These are phyloP conservation scores for Listrodromus nycthemerus DNA, from an alignment of 2,888 invertebrate species.

Conservation along the genomic window DNA sequence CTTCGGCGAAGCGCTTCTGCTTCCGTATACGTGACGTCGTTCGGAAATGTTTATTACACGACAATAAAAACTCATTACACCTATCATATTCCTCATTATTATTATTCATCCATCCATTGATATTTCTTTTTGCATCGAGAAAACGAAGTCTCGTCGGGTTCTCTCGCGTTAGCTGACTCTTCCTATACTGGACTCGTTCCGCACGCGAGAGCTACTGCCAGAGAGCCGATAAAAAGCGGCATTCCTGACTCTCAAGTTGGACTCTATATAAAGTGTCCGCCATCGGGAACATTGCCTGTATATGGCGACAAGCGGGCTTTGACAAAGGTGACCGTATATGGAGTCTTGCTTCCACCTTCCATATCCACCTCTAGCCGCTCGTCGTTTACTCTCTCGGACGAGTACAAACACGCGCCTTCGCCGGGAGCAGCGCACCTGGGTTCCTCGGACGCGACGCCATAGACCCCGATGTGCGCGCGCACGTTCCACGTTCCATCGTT, in stretches of 20 bases:
- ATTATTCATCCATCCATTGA: slow-evolving; percentile 54
- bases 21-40: slow-evolving; percentile 3
- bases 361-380: slow-evolving; percentile 69
- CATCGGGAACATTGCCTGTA: slow-evolving; percentile 84
- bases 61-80: slow-evolving; percentile 39
- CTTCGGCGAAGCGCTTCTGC: not conserved
- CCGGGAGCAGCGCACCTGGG: slow-evolving; percentile 60
- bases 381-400: slow-evolving; percentile 46
- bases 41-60: slow-evolving; percentile 15
- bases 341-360: slow-evolving; percentile 83
- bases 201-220: not conserved
- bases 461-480: not conserved
- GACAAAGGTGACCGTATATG: slow-evolving; percentile 84
- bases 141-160: not conserved
- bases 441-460: slow-evolving; percentile 45
- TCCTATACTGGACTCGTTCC: not conserved
- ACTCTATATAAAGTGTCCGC: slow-evolving; percentile 83
- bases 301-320: slow-evolving; percentile 83
- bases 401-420: slow-evolving; percentile 39
- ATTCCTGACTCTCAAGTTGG: slow-evolving; percentile 81
- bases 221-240: slow-evolving; percentile 70
- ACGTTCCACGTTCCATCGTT: not conserved
- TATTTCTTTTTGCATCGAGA: not conserved
- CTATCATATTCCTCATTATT: slow-evolving; percentile 43
- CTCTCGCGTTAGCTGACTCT: not conserved